Conservation (phyloP, 2,113 vertebrate genomes). For the Chaetops frenatus region DNA sequence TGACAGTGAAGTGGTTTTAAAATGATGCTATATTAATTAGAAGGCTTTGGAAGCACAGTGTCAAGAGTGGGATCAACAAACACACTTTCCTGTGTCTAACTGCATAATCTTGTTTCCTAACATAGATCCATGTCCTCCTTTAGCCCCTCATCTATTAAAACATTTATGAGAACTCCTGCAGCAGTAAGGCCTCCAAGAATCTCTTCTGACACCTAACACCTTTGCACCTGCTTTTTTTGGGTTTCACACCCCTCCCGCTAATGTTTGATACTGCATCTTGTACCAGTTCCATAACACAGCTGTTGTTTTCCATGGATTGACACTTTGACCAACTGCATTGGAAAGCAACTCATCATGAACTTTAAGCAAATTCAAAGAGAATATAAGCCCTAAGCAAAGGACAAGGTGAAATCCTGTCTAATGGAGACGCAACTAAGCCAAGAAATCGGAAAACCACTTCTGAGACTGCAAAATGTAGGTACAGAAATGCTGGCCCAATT, state of each 20-base stretch:
- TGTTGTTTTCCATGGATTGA: slow-evolving; percentile 33
- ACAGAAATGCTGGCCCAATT: neutral
- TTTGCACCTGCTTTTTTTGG: slow-evolving; percentile 53
- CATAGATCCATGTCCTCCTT: neutral
- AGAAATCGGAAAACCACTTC: neutral
- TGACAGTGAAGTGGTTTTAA: neutral
- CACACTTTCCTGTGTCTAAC: neutral
- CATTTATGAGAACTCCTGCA: neutral
- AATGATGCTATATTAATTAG: neutral
- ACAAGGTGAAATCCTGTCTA: neutral
- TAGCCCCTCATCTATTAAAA: neutral
- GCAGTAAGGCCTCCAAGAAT: neutral
- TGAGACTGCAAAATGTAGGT: neutral
- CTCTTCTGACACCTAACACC: slow-evolving; percentile 40
- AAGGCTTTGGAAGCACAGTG: neutral
- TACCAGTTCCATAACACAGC: slow-evolving; percentile 29
- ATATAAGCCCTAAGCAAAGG: neutral
- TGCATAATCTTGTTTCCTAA: slow-evolving; percentile 18
- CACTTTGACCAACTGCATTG: neutral
- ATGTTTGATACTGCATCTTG: neutral
- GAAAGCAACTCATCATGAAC: neutral
- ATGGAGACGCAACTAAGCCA: neutral
- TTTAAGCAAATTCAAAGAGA: neutral
- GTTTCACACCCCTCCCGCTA: slow-evolving; percentile 50
- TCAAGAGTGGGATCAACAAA: neutral